These are phyloP conservation scores for Saguinus midas DNA, from an alignment of 2,113 vertebrate species.

Conservation along the genomic window DNA sequence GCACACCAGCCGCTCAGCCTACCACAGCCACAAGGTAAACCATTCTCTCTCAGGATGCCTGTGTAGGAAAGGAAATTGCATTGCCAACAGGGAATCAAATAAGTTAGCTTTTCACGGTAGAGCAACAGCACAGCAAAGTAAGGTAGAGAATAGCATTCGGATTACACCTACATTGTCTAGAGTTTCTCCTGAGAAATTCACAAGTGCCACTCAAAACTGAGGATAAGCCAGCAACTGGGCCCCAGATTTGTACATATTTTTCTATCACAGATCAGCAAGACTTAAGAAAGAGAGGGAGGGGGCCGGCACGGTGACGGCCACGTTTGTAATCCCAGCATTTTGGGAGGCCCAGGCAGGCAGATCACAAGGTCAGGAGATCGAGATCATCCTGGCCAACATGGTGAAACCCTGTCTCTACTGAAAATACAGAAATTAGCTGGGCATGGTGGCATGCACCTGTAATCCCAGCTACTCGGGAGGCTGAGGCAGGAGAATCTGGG, in stretches of 20 bases:
- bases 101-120: background rate
- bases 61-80: background rate
- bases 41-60: background rate
- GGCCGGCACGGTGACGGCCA: no score
- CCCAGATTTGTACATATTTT: background rate
- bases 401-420: no score
- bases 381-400: no score
- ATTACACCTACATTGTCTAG: background rate
- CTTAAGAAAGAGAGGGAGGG: background rate
- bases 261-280: background rate
- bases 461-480: no score
- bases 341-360: no score
- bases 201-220: background rate
- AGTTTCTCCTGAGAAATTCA: background rate
- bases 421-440: no score
- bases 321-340: no score
- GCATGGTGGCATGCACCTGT: no score
- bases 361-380: no score
- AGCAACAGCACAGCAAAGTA: background rate
- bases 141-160: background rate
- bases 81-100: background rate
- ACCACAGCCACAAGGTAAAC: constrained; percentile 98
- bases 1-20: constrained; percentile 96
- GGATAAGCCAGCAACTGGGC: background rate
- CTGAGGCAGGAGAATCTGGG: no score